A percentile compares a stretch with the other conserved stretches of the same genome.
Conservation (phyloP, 2,888 invertebrate species). For the Altica lythri region DNA sequence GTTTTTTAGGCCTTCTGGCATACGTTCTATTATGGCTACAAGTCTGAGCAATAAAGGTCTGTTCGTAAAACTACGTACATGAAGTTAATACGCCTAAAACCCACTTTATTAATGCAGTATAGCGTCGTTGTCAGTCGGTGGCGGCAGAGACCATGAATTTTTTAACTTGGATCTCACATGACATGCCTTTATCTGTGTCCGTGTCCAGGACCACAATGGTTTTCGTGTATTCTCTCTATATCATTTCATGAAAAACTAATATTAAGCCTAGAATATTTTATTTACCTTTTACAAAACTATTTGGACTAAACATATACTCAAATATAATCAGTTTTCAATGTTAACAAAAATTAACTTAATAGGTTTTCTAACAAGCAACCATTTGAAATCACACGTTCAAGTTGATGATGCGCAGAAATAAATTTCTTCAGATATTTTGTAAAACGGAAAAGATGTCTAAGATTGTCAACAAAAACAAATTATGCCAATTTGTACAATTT, state of each 20-base stretch:
- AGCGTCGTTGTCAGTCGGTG: constrained; percentile 4
- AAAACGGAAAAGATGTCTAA: too few relatives aligned
- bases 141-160: constrained; percentile 17
- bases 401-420: too few relatives aligned
- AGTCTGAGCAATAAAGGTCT: constrained; percentile 29
- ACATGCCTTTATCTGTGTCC: constrained; percentile 14
- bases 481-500: constrained; percentile 22
- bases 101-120: constrained; percentile 37
- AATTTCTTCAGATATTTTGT: too few relatives aligned
- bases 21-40: background rate
- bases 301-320: too few relatives aligned
- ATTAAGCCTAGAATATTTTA: too few relatives aligned
- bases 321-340: too few relatives aligned
- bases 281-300: too few relatives aligned
- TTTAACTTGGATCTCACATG: constrained; percentile 11
- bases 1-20: too few relatives aligned
- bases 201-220: background rate
- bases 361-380: too few relatives aligned
- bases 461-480: constrained; percentile 22
- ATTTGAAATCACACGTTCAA: too few relatives aligned
- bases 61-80: constrained; percentile 34
- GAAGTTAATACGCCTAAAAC: constrained; percentile 34
- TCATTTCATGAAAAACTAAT: background rate
- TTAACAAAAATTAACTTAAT: too few relatives aligned
- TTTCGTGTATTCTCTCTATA: background rate